Evolutionary conservation across 2,797 vertebrate species (phyloP).

Genomic region (Leucoraja ocellata): DNA sequence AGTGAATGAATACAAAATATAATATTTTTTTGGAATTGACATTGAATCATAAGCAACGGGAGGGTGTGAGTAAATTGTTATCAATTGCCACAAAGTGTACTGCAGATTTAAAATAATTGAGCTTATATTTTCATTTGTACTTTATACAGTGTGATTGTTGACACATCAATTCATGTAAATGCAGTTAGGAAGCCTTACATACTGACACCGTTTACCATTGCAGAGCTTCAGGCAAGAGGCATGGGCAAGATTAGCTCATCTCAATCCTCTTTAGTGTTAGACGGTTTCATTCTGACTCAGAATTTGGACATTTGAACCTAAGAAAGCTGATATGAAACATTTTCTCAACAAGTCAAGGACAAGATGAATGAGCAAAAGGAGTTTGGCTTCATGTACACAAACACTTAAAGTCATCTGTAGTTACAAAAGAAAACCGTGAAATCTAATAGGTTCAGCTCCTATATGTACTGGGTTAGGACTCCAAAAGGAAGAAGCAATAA

Average conservation of each 20-base stretch:
- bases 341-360: neutral
- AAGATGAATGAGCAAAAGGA: neutral
- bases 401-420: neutral
- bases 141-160: too few species aligned
- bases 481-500: too few species aligned
- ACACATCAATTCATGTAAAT: too few species aligned
- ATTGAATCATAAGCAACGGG: too few species aligned
- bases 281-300: neutral
- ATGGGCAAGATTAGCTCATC: neutral
- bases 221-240: neutral
- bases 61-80: too few species aligned
- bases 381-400: neutral
- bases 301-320: neutral
- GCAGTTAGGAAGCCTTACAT: neutral
- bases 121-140: too few species aligned
- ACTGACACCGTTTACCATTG: neutral
- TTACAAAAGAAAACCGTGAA: neutral
- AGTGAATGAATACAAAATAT: too few species aligned
- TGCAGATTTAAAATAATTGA: too few species aligned
- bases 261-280: neutral
- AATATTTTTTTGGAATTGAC: too few species aligned
- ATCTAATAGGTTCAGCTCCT: neutral
- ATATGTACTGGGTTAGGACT: neutral
- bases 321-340: neutral
- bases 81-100: too few species aligned